Percentiles rank a stretch among this genome's conserved stretches.
These are phyloP conservation scores for Dryobotodes eremita DNA, from an alignment of 2,888 invertebrate genomes.

Conservation along the genomic window DNA sequence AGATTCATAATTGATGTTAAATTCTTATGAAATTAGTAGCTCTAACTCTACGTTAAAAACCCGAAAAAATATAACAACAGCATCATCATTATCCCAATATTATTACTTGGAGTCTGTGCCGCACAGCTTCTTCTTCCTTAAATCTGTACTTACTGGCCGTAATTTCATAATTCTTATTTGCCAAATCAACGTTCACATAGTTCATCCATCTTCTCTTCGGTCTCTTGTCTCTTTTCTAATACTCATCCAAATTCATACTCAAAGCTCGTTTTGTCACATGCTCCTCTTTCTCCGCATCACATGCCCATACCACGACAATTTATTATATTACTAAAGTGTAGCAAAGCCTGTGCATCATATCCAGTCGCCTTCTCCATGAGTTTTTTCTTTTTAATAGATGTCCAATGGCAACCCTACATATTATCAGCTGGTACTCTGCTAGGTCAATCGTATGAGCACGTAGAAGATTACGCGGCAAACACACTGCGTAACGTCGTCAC, in stretches of 20 bases:
- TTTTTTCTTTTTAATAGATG: not conserved
- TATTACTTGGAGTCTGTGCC: not conserved
- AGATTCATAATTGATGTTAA: not conserved
- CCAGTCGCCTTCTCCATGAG: too few species aligned
- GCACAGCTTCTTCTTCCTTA: too few species aligned
- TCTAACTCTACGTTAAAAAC: not conserved
- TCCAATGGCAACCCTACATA: slow-evolving; percentile 48
- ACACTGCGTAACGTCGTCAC: slow-evolving; percentile 61
- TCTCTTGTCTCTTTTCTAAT: not conserved
- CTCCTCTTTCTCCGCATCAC: not conserved
- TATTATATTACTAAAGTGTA: not conserved
- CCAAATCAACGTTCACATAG: not conserved
- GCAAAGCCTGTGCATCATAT: not conserved
- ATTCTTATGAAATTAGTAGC: not conserved
- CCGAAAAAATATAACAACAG: not conserved
- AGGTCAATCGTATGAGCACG: slow-evolving; percentile 67
- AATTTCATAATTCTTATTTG: not conserved
- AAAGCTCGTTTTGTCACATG: not conserved
- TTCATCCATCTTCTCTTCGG: not conserved
- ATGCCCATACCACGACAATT: not conserved
- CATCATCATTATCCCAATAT: not conserved
- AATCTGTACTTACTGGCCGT: not conserved
- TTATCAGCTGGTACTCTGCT: slow-evolving; percentile 64
- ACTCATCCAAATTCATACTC: not conserved
- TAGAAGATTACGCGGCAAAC: slow-evolving; percentile 66